These are phyloP conservation scores for Diacarnus erythraeanus DNA, from an alignment of 37 sponge, comb jelly and placozoan species.

Conservation along the genomic window DNA sequence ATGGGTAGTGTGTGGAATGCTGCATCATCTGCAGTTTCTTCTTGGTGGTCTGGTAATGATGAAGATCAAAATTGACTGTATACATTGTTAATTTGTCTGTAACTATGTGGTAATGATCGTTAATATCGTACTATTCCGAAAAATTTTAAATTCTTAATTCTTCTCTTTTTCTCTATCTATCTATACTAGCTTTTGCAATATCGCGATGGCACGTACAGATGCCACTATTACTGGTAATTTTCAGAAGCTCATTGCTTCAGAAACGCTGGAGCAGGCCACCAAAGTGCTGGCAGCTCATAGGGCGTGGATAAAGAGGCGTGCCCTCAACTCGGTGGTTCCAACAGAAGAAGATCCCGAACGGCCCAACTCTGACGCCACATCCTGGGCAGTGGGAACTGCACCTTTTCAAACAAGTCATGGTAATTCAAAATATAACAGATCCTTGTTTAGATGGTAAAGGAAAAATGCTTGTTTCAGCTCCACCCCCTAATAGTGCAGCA, in stretches of 20 bases:
- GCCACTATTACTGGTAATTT: no score
- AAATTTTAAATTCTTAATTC: no score
- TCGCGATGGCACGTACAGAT: no score
- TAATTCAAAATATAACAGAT: background rate
- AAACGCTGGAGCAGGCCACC: slow-evolving; percentile 40
- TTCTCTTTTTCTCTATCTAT: no score
- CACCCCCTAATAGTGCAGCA: slow-evolving; percentile 12
- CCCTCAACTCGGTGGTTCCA: background rate
- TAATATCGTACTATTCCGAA: no score
- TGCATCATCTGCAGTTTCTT: slow-evolving; percentile 43
- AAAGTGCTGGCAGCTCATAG: slow-evolving; percentile 38
- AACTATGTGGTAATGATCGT: no score
- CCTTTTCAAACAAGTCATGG: background rate
- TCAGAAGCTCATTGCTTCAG: slow-evolving; percentile 19
- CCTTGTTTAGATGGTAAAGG: background rate
- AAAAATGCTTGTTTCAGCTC: background rate
- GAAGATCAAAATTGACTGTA: background rate
- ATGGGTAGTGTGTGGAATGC: slow-evolving; percentile 34
- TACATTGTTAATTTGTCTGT: no score
- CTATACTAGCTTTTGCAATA: no score
- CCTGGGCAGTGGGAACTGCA: background rate
- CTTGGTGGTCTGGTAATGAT: slow-evolving; percentile 27
- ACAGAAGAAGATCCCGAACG: no score
- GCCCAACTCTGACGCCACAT: no score
- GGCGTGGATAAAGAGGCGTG: slow-evolving; percentile 38